phyloP scores from a whole-genome alignment of 2,113 vertebrate species.

The Urocynchramus pylzowi region DNA sequence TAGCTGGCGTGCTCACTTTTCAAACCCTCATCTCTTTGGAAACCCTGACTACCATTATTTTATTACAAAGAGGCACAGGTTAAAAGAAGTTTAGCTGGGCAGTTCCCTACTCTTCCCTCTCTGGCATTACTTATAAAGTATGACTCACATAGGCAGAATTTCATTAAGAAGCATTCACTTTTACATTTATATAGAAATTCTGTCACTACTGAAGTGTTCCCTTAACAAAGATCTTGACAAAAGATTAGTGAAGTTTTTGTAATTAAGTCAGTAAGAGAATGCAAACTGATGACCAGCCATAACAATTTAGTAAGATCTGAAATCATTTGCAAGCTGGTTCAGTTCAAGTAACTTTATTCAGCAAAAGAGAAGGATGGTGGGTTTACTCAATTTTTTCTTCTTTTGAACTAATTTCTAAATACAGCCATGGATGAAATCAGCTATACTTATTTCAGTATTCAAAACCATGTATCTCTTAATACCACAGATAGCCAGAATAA shows the following conservation, averaged over 20 bases:
- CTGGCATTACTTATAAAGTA: not conserved
- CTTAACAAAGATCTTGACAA: not conserved
- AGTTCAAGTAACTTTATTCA: not conserved
- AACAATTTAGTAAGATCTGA: not conserved
- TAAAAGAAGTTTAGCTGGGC: not conserved
- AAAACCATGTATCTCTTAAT: not conserved
- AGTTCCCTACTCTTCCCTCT: not conserved
- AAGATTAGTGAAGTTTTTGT: not conserved
- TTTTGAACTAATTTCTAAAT: not conserved
- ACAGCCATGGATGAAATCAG: not conserved
- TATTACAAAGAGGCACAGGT: slow-evolving; percentile 16
- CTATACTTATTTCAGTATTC: not conserved
- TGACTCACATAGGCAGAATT: not conserved
- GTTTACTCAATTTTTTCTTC: not conserved
- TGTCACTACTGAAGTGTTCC: not conserved
- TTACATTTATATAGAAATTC: not conserved
- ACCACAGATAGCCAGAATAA: not conserved
- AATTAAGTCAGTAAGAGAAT: not conserved
- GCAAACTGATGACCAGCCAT: not conserved
- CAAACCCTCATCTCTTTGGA: slow-evolving; percentile 41
- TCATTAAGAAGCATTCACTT: not conserved
- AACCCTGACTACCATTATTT: slow-evolving; percentile 31
- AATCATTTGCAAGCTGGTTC: not conserved
- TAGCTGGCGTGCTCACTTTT: slow-evolving; percentile 45
- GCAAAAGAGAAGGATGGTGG: not conserved